phyloP scores from a whole-genome alignment of 2,888 invertebrate species.

The Polyploca ridens region DNA sequence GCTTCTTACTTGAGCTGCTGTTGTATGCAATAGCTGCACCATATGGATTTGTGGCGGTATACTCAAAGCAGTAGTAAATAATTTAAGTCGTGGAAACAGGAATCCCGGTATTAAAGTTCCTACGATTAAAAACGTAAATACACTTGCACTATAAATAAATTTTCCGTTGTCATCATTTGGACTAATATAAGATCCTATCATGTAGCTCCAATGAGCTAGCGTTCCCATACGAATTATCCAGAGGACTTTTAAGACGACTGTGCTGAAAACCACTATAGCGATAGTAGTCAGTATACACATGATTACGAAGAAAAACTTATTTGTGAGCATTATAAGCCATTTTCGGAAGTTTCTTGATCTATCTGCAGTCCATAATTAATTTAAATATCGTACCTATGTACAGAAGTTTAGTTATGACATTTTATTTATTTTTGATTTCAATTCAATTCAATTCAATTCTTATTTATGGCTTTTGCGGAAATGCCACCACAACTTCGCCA shows the following conservation, averaged over 20 bases:
- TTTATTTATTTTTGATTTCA: background rate
- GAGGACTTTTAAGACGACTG: conserved; percentile 42
- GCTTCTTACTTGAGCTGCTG: conserved; percentile 41
- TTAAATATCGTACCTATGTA: no score
- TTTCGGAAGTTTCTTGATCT: background rate
- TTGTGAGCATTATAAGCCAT: background rate
- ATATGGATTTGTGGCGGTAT: conserved; percentile 65
- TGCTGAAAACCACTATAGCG: conserved; percentile 32
- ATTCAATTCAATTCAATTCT: no score
- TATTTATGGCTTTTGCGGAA: no score
- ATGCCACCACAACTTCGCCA: no score
- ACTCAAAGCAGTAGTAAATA: conserved; percentile 50
- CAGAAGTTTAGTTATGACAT: background rate
- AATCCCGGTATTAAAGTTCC: conserved; percentile 50
- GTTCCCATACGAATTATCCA: conserved; percentile 54
- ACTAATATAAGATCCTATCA: conserved; percentile 51
- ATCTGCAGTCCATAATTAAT: background rate
- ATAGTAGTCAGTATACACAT: conserved; percentile 47
- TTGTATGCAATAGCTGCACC: conserved; percentile 51
- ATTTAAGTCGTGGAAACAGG: conserved; percentile 51
- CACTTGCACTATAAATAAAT: conserved; percentile 37
- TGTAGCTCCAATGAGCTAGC: conserved; percentile 64
- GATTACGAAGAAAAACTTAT: background rate
- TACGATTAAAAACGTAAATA: conserved; percentile 50
- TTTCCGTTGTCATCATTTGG: conserved; percentile 40